Evolutionary conservation across 2,113 vertebrate genomes (phyloP).

Genomic region (Charina bottae): DNA sequence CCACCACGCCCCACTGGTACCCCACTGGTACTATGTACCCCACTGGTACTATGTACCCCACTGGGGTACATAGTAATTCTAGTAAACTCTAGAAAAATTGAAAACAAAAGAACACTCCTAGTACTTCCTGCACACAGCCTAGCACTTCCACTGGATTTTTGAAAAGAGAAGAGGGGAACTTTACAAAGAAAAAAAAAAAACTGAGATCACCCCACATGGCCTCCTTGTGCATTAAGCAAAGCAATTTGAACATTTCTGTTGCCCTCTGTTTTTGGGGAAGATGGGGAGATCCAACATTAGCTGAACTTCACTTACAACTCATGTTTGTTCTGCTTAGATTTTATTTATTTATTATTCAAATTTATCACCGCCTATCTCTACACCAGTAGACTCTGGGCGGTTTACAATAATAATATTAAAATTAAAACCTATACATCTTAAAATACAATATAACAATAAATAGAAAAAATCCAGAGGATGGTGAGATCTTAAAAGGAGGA

Average conservation of each 20-base stretch:
- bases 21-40: too few relatives aligned
- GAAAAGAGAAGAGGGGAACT: neutral
- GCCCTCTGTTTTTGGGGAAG: neutral
- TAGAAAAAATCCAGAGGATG: too few relatives aligned
- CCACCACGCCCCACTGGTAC: too few relatives aligned
- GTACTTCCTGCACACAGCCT: neutral
- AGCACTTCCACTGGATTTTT: neutral
- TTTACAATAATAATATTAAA: too few relatives aligned
- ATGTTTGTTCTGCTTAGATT: neutral
- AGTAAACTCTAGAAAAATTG: neutral
- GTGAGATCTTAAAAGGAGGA: too few relatives aligned
- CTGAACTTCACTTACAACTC: neutral
- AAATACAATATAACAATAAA: too few relatives aligned
- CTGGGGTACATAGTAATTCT: neutral
- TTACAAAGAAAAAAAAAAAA: neutral
- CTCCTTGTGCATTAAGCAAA: neutral
- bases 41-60: too few relatives aligned
- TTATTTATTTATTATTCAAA: too few relatives aligned
- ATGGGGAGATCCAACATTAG: neutral
- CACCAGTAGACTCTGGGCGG: too few relatives aligned
- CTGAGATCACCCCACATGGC: neutral
- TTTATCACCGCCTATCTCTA: too few relatives aligned
- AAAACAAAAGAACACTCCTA: neutral
- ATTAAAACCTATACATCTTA: too few relatives aligned
- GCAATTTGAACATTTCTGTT: neutral